Evolutionary conservation across 2,113 vertebrate genomes (phyloP), one percentile per base, ranked within the genome.

Genomic region (Saccopteryx bilineata): DNA sequence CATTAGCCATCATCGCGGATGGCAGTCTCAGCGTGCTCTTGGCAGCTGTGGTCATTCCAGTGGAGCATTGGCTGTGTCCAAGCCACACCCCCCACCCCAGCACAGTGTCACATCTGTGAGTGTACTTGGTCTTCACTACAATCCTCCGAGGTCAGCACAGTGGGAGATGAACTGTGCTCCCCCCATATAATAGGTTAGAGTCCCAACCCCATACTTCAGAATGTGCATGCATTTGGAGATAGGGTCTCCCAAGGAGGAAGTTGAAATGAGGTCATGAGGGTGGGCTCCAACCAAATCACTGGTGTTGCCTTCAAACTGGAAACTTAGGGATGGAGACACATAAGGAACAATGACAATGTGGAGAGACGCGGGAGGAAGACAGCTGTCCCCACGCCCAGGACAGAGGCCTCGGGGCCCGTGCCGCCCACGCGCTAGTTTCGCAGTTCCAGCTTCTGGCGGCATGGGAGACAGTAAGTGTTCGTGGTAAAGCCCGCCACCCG

Each of bases 321-420:
- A 15, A 17, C 48, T 13, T 81, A 54, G 28, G 54, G 54, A 60
- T 6, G 15, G 66, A 72, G 66, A 31, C 6, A 5, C 10, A 19
- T 2, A 5, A 11, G 14, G 19, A 9, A 21, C 23, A 6, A 23
- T 5, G 15, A 7, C 0, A 5, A 11, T 3, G 52, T 11, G 39
- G 24, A 79, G 58, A 66, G 23, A 69, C 4, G 0, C 1, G 28
- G 17, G n/a, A 10, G 31, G 15, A 12, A 15, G 48, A 19, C 0
- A 1, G 60, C 17, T 17, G 1, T 9, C 54, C 10, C 1, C 7
- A 1, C 1, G 11, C 24, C 21, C 0, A 24, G 46, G 75, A 39
- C 39, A 46, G 1, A 12, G 46, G 26, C 54, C 50, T 48, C 17
- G 0, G 39, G 48, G 24, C 0, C n/a, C 8, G 11, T 2, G 46